Base-by-base conservation (phyloP, 2,113 vertebrate genomes). In the Silurus glanis region DNA sequence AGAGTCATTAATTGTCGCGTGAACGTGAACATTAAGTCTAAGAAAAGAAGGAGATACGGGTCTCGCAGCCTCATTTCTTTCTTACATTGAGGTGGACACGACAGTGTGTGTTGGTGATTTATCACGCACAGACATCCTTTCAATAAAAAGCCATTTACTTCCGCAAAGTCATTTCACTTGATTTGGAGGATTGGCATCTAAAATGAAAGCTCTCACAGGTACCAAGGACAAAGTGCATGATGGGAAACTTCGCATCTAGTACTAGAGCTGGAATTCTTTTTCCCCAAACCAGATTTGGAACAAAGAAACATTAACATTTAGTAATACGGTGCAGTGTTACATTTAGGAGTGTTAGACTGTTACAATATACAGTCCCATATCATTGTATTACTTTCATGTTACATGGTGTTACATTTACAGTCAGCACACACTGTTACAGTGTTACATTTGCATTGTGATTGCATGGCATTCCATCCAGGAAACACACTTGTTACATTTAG, bases 1-100 rank as follows among this genome's bases (percentile, higher is more conserved):
- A 86, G n/a, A 85, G 79, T 86, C 82, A 88, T 89, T 92, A 92
- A 91, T 90, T 92, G 89, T 85, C 88, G 88, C 86, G 87, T 66
- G 51, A 89, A 87, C 84, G 74, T 51, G 1, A 89, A 81, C 76
- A 75, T 69, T 2, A 59, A 86, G 66, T 88, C 45, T 85, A 79
- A 64, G 71, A 80, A 83, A 86, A 58, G 72, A 25, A 86, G 71
- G 87, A 76, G 84, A 87, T 81, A 71, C 64, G 58, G 21, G 49
- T 25, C 47, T 53, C 61, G 55, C 66, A 37, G 75, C 86, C 66
- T 80, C 56, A 47, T 87, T 90, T 87, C 72, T 84, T 59, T 83
- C n/a, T 67, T 71, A 45, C 28, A 71, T 23, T 45, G 64, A 55
- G 2, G 19, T 37, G 56, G 61, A 62, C 13, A 23, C 47, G 51